Evolutionary conservation across 1,140 invertebrate species (phyloP).

Genomic region (Coelopa frigida): DNA sequence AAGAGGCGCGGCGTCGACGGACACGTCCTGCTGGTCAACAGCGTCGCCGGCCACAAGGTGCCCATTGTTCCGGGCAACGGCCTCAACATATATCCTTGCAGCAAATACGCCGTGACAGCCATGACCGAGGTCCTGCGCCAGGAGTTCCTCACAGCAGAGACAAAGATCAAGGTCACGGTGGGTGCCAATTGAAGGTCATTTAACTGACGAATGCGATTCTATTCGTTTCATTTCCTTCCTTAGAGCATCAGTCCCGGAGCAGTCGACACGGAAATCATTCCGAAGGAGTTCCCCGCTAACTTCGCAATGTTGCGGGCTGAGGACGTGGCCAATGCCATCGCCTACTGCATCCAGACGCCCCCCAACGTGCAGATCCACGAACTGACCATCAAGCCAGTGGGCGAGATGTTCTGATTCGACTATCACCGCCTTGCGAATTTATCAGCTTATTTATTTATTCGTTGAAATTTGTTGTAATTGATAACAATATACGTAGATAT

Average conservation of each 20-base stretch:
- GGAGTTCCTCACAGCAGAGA: conserved; percentile 54
- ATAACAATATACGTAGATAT: too few relatives aligned
- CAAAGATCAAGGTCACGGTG: conserved; percentile 57
- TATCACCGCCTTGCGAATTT: too few relatives aligned
- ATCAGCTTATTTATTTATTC: too few relatives aligned
- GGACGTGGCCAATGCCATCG: conserved; percentile 50
- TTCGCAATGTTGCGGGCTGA: conserved; percentile 32
- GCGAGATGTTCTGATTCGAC: background rate
- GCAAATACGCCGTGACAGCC: conserved; percentile 63
- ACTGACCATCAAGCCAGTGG: background rate
- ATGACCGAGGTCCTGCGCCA: conserved; percentile 56
- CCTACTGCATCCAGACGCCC: conserved; percentile 53
- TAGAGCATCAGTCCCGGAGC: conserved; percentile 55
- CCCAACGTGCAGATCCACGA: conserved; percentile 38
- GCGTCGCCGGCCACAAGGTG: conserved; percentile 45
- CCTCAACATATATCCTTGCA: conserved; percentile 53
- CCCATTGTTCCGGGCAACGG: background rate
- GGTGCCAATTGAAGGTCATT: too few relatives aligned
- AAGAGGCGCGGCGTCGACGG: conserved; percentile 56
- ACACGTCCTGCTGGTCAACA: conserved; percentile 67
- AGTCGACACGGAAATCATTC: conserved; percentile 49
- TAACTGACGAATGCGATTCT: too few relatives aligned
- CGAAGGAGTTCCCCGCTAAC: background rate
- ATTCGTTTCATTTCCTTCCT: too few relatives aligned
- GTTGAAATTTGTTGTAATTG: too few relatives aligned